phyloP scores from a whole-genome alignment of 2,797 vertebrate genomes.

The Allobates femoralis region DNA sequence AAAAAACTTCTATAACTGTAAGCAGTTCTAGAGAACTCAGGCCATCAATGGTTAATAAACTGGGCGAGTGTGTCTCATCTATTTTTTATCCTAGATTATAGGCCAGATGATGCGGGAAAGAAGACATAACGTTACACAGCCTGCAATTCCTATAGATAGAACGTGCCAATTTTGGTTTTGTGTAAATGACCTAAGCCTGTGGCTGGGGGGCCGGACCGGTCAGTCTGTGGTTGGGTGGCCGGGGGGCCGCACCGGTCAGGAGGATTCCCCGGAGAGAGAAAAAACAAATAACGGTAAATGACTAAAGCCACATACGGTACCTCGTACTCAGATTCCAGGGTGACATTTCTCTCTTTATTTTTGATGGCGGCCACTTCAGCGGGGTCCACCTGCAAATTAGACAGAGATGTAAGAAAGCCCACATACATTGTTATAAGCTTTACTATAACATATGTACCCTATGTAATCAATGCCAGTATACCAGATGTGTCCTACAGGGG shows the following conservation, averaged over 20 bases:
- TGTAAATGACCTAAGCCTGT: constrained; percentile 64
- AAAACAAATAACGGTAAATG: background rate
- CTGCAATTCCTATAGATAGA: constrained; percentile 60
- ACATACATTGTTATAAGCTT: background rate
- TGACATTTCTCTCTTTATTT: constrained; percentile 74
- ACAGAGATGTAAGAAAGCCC: constrained; percentile 20
- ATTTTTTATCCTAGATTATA: constrained; percentile 64
- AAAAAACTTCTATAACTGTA: background rate
- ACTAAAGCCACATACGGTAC: constrained; percentile 75
- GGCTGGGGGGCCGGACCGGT: constrained; percentile 53
- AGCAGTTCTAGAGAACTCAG: background rate
- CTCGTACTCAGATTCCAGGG: constrained; percentile 91
- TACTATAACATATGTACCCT: background rate
- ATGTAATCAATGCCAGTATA: background rate
- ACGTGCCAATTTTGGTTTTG: constrained; percentile 71
- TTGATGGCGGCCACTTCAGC: constrained; percentile 85
- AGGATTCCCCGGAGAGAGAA: constrained; percentile 58
- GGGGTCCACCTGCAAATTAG: constrained; percentile 85
- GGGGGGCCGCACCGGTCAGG: constrained; percentile 55
- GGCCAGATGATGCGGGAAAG: constrained; percentile 64
- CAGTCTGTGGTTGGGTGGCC: too few species aligned
- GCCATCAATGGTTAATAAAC: background rate
- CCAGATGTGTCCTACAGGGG: too few species aligned
- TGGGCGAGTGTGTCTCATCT: constrained; percentile 54
- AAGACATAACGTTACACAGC: constrained; percentile 62